Evolutionary conservation across 2,888 invertebrate genomes (phyloP), one percentile per base, ranked within the genome.

Genomic region (Trissoscelio sp.): DNA sequence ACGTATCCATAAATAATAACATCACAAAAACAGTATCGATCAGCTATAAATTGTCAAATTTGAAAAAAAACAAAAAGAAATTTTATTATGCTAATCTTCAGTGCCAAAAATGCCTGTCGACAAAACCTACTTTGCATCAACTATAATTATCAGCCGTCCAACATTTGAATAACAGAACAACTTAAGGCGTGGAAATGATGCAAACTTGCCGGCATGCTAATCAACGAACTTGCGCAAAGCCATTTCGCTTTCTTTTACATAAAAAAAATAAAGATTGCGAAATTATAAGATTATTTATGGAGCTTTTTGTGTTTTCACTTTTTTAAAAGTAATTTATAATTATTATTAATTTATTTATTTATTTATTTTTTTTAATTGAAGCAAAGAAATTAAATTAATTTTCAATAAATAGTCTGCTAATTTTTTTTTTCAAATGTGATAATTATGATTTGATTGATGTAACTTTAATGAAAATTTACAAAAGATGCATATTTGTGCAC

Each of bases 181-280:
- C 14, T 51, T 64, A 20, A 64, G 64, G 64, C 64, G 64, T 64
- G 51, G 39, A 66, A 51, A 53, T 66, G 66, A 66, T 24, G 66
- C 51, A 66, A 66, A 66, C 66, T 51, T 51, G 22, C 37, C 24
- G 14, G 37, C 39, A 53, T 66, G 51, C 16, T 39, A 53, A 66
- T 51, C 34, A 34, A 6, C 4, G 3, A 3, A 12, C 12, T 64
- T 64, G 34, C 64, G 51, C 28, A 66, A 66, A 37, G 9, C n/a
- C 31, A 1, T 12, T 16, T 60, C 16, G 42, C 39, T 22, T 22
- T 42, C 42, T 42, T 55, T 55, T 34, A 9, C 11, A 34, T 12
- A 20, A 1, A 31, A 53, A 51, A 12, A 14, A 1, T 11, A 20
- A 11, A 20, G 22, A 48, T 22, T 46, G 46, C 12, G 24, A n/a